Conservation (phyloP, 2,797 vertebrate species). For the Strix occidentalis region DNA sequence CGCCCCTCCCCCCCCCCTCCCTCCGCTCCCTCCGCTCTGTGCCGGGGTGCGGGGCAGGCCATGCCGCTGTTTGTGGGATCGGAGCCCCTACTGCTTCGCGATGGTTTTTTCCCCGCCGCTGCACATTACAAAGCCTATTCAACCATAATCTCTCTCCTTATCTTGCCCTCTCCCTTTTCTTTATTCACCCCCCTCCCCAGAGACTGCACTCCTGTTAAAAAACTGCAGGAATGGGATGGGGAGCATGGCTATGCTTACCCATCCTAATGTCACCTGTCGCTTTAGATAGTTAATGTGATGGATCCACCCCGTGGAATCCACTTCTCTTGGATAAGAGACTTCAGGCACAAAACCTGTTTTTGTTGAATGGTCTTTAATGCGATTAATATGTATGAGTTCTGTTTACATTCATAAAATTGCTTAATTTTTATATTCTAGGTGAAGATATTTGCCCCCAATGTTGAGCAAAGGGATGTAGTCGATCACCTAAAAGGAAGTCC, state of each 20-base stretch:
- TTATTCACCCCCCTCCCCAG: not conserved
- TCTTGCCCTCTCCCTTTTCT: not conserved
- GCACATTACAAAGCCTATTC: accelerated
- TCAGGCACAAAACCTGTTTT: not conserved
- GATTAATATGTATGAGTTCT: not conserved
- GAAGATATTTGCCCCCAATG: conserved; percentile 86
- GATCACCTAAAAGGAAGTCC: conserved; percentile 82
- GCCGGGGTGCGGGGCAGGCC: too few relatives aligned
- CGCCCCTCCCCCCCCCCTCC: too few relatives aligned
- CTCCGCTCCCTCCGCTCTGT: too few relatives aligned
- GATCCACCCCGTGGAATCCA: not conserved
- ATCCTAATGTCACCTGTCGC: accelerated
- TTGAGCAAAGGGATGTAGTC: conserved; percentile 86
- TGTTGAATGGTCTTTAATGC: not conserved
- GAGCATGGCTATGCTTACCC: not conserved
- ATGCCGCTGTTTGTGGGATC: too few relatives aligned
- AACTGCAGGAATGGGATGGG: not conserved
- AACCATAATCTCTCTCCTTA: accelerated
- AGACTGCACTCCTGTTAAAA: not conserved
- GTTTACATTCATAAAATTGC: not conserved
- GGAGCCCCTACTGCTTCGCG: not conserved
- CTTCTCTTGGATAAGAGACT: not conserved
- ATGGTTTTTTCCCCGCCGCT: not conserved
- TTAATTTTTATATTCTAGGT: conserved; percentile 72
- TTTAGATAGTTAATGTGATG: not conserved